phyloP scores from a whole-genome alignment of 2,888 invertebrate species.

The Phoenoteleia sp. region DNA sequence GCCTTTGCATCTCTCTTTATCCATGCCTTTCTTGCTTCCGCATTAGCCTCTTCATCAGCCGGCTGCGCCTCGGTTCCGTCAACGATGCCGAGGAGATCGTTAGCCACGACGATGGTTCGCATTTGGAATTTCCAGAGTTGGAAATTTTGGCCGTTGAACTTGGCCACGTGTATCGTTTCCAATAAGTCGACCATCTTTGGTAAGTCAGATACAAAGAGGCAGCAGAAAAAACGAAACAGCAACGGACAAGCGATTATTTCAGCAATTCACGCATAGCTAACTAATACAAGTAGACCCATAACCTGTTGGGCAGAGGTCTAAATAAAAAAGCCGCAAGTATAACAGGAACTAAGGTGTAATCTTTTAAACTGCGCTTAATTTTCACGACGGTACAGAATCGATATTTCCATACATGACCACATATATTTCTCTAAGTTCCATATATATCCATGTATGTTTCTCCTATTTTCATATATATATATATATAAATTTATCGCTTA shows the following conservation, averaged over 20 bases:
- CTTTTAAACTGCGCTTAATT: too few species aligned
- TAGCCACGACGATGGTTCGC: conserved; percentile 39
- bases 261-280: not conserved
- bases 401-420: too few species aligned
- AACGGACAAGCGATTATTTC: not conserved
- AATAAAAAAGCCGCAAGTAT: not conserved
- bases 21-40: conserved; percentile 51
- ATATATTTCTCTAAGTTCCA: too few species aligned
- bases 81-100: conserved; percentile 60
- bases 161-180: conserved; percentile 1
- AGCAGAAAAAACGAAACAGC: too few species aligned
- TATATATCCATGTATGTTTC: too few species aligned
- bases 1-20: conserved; percentile 31
- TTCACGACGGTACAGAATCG: too few species aligned
- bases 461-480: too few species aligned
- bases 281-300: conserved; percentile 5
- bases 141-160: conserved; percentile 64
- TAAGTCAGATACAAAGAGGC: too few species aligned
- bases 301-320: conserved; percentile 1
- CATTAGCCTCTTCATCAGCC: not conserved
- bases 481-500: too few species aligned
- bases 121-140: conserved; percentile 68
- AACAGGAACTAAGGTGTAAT: too few species aligned
- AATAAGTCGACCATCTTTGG: conserved; percentile 33
- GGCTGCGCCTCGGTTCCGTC: conserved; percentile 24